A percentile compares a stretch with the other conserved stretches of the same genome.
Evolutionary conservation across 1,140 invertebrate species (phyloP).

Genomic region (Neocloeon triangulifer): DNA sequence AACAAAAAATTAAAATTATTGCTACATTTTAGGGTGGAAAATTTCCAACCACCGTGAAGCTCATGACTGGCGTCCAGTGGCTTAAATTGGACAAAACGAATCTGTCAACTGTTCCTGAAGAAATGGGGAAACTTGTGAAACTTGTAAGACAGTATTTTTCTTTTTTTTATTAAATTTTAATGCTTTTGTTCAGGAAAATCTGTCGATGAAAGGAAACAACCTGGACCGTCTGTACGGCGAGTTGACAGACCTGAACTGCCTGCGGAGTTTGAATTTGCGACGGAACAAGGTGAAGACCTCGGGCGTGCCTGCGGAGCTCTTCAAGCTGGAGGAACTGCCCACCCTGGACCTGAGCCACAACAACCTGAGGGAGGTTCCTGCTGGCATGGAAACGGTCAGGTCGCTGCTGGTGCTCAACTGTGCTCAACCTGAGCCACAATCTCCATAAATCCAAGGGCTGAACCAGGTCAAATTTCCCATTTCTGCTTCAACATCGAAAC

Average conservation of each 20-base stretch:
- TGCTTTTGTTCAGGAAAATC: conserved; percentile 48
- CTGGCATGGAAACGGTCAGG: conserved; percentile 81
- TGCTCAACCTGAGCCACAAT: conserved; percentile 95
- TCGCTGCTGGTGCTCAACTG: conserved; percentile 84
- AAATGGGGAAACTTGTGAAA: conserved; percentile 85
- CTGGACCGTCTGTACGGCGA: conserved; percentile 83
- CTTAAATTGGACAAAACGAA: conserved; percentile 84
- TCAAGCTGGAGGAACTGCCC: conserved; percentile 80
- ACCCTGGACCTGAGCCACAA: conserved; percentile 95
- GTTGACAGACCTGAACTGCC: conserved; percentile 66
- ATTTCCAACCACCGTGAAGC: conserved; percentile 78
- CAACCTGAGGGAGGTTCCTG: conserved; percentile 80
- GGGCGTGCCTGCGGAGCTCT: conserved; percentile 80
- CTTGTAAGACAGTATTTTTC: too few species aligned
- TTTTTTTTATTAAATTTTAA: conserved; percentile 3
- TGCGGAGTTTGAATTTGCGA: conserved; percentile 80
- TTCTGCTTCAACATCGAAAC: conserved; percentile 97
- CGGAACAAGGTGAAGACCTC: conserved; percentile 82
- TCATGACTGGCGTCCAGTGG: conserved; percentile 97
- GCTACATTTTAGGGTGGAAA: conserved; percentile 46
- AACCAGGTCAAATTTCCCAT: too few species aligned
- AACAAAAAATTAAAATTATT: background rate
- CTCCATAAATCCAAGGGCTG: too few species aligned
- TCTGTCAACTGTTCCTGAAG: conserved; percentile 72
- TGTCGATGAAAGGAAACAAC: conserved; percentile 77